Evolutionary conservation across 2,888 invertebrate species (phyloP).

Genomic region (Opisthograptis luteolata): DNA sequence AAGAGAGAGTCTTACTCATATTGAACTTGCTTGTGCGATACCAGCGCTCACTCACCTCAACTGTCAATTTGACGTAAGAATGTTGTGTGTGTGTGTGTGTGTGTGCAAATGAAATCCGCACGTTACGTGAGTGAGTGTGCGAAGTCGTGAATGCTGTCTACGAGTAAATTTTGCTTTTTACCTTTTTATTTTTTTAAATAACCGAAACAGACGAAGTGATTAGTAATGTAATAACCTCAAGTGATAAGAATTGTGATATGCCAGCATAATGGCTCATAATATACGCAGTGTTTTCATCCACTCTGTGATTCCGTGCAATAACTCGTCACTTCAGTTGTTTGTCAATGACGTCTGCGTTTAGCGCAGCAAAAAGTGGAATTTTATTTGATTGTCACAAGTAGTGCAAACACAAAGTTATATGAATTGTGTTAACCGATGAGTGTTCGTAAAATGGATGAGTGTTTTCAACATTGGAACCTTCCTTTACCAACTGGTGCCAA

Average conservation of each 20-base stretch:
- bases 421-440: conserved; percentile 76
- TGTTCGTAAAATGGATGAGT: conserved; percentile 81
- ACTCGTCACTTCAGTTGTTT: conserved; percentile 83
- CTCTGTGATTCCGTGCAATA: conserved; percentile 80
- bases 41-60: conserved; percentile 56
- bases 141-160: conserved; percentile 81
- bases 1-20: neutral
- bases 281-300: conserved; percentile 76
- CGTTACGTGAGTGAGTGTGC: conserved; percentile 78
- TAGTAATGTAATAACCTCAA: conserved; percentile 74
- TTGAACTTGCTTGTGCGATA: conserved; percentile 47
- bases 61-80: conserved; percentile 71
- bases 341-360: conserved; percentile 84
- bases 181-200: conserved; percentile 82
- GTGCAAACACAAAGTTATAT: conserved; percentile 75
- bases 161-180: conserved; percentile 81
- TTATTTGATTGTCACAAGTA: conserved; percentile 82
- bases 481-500: conserved; percentile 76
- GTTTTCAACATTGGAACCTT: conserved; percentile 74
- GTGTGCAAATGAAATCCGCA: conserved; percentile 75
- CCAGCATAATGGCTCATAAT: conserved; percentile 71
- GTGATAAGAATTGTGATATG: conserved; percentile 81
- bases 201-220: conserved; percentile 71
- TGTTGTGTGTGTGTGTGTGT: conserved; percentile 52
- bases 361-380: conserved; percentile 83